These are phyloP conservation scores for Euwallacea fornicatus DNA, from an alignment of 1,140 invertebrate species.

Conservation along the genomic window DNA sequence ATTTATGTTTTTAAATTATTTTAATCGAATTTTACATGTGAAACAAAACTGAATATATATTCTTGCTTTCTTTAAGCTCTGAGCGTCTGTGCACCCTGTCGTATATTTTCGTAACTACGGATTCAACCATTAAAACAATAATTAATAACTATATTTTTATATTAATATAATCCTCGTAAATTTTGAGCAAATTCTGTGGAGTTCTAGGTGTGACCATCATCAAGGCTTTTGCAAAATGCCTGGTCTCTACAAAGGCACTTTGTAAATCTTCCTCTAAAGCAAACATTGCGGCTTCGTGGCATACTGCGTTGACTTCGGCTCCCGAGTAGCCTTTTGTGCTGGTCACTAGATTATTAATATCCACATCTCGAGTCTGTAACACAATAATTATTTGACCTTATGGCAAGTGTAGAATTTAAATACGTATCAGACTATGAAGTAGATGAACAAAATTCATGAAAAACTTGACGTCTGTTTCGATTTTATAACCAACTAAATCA, in stretches of 20 bases:
- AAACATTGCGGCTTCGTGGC: slow-evolving; percentile 81
- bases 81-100: no score
- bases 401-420: no score
- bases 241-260: slow-evolving; percentile 56
- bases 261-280: slow-evolving; percentile 74
- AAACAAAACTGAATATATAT: no score
- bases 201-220: slow-evolving; percentile 71
- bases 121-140: not conserved
- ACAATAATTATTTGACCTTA: not conserved
- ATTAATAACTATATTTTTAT: slow-evolving; percentile 5
- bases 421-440: no score
- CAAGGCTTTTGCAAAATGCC: slow-evolving; percentile 73
- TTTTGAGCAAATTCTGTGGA: slow-evolving; percentile 62
- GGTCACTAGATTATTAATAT: slow-evolving; percentile 64
- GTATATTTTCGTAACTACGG: not conserved
- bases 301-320: slow-evolving; percentile 85
- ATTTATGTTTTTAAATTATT: no score
- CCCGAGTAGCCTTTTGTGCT: slow-evolving; percentile 80
- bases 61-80: no score
- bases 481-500: not conserved
- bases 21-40: no score
- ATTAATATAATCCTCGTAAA: slow-evolving; percentile 59
- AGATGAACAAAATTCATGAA: no score
- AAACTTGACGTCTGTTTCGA: not conserved
- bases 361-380: slow-evolving; percentile 58